phyloP scores from a whole-genome alignment of 2,113 vertebrate species.

The Clarias gariepinus region DNA sequence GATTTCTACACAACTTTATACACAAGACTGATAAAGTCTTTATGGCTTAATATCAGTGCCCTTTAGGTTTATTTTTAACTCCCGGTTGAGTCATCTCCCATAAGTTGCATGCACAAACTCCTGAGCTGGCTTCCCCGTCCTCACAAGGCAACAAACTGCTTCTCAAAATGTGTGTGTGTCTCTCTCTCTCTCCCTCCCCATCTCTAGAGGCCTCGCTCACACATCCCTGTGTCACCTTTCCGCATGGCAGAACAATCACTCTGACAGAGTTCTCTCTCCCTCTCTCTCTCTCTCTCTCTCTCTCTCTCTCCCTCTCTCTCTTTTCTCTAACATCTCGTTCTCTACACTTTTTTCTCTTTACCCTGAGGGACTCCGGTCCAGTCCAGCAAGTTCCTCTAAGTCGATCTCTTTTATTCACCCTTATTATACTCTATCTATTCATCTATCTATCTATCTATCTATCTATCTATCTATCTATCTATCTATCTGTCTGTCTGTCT shows the following conservation, averaged over 20 bases:
- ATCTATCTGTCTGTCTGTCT: too few relatives aligned
- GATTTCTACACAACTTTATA: neutral
- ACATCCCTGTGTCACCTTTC: constrained; percentile 72
- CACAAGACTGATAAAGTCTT: neutral
- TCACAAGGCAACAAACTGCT: constrained; percentile 43
- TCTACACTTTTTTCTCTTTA: constrained; percentile 10
- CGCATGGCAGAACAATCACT: constrained; percentile 71
- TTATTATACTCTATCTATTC: constrained; percentile 10
- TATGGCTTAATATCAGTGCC: neutral
- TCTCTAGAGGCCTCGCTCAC: constrained; percentile 59
- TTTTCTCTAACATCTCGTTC: constrained; percentile 45
- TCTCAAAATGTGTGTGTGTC: constrained; percentile 7
- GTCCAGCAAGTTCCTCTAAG: neutral
- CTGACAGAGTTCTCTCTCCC: constrained; percentile 60
- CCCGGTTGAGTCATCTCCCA: constrained; percentile 14
- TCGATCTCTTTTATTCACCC: constrained; percentile 9
- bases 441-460: constrained; percentile 1
- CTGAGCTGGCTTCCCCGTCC: constrained; percentile 18
- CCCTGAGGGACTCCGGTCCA: constrained; percentile 23
- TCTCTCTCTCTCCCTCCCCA: constrained; percentile 32
- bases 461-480: constrained; percentile 27
- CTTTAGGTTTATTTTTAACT: constrained; percentile 4
- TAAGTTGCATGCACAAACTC: constrained; percentile 22
- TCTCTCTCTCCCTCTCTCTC: constrained; percentile 21
- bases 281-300: constrained; percentile 2